Percentiles rank a stretch among this genome's conserved stretches.
phyloP scores from a whole-genome alignment of 2,888 invertebrate genomes.

The Hydriomena furcata region DNA sequence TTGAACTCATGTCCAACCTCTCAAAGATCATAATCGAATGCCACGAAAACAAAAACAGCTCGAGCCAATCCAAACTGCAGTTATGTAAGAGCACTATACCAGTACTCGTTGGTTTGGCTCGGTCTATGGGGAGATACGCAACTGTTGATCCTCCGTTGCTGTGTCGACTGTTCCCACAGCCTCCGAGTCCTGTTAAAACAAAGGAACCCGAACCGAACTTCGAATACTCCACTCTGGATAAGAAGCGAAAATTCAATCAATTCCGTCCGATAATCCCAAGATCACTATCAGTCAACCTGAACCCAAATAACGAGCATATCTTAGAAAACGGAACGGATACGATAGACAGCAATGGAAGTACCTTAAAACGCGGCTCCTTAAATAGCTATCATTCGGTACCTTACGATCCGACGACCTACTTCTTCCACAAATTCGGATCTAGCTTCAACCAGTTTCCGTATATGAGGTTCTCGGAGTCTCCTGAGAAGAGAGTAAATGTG shows the following conservation, averaged over 20 bases:
- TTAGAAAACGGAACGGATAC: constrained; percentile 66
- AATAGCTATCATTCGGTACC: constrained; percentile 86
- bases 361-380: constrained; percentile 72
- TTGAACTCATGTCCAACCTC: constrained; percentile 90
- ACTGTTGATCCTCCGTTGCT: constrained; percentile 91
- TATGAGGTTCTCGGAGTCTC: constrained; percentile 89
- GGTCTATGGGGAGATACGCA: constrained; percentile 96
- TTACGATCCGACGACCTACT: constrained; percentile 92
- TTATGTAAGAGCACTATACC: constrained; percentile 94
- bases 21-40: constrained; percentile 86
- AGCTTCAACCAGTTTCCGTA: constrained; percentile 96
- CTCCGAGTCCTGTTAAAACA: constrained; percentile 84
- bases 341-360: constrained; percentile 57
- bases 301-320: constrained; percentile 84
- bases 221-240: constrained; percentile 81
- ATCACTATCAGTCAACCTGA: constrained; percentile 92
- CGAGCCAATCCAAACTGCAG: constrained; percentile 85
- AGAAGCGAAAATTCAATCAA: constrained; percentile 87
- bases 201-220: constrained; percentile 68
- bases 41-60: constrained; percentile 82
- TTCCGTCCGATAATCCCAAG: constrained; percentile 95
- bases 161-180: constrained; percentile 92
- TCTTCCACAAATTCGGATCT: constrained; percentile 96
- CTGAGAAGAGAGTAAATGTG: constrained; percentile 85
- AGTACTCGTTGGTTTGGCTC: constrained; percentile 90